Percentiles rank a stretch among this genome's conserved stretches.
These are phyloP conservation scores for Astyanax mexicanus DNA, from an alignment of 2,797 vertebrate species.

Conservation along the genomic window DNA sequence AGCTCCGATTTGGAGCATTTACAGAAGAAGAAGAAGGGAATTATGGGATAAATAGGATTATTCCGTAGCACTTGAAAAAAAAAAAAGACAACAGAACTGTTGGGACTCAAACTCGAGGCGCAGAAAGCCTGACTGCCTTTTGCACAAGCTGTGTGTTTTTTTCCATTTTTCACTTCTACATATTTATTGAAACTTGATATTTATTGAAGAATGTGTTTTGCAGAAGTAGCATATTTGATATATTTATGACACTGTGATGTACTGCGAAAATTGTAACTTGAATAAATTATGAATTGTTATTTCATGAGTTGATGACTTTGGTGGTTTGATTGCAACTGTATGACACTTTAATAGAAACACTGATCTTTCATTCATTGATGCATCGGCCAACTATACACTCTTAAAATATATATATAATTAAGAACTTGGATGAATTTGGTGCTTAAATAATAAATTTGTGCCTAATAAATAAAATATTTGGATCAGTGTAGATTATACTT, in stretches of 20 bases:
- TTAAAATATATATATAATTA: too few relatives aligned
- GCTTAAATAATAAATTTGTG: too few relatives aligned
- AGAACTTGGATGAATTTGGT: too few relatives aligned
- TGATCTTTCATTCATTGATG: too few relatives aligned
- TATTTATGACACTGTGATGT: slow-evolving; percentile 27
- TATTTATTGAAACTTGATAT: slow-evolving; percentile 28
- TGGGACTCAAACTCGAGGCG: background rate
- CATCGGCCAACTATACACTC: too few relatives aligned
- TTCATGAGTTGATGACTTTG: too few relatives aligned
- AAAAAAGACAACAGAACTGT: too few relatives aligned
- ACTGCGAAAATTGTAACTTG: background rate
- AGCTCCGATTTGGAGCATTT: background rate
- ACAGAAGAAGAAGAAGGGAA: background rate
- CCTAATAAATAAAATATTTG: too few relatives aligned
- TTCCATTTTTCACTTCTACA: slow-evolving; percentile 17
- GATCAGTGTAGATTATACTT: too few relatives aligned
- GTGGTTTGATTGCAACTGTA: background rate
- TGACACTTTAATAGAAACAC: background rate
- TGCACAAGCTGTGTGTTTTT: slow-evolving; percentile 37
- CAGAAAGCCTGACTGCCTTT: background rate
- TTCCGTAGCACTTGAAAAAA: slow-evolving; percentile 34
- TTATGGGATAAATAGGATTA: too few relatives aligned
- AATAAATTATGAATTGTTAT: slow-evolving; percentile 25
- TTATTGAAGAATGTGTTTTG: slow-evolving; percentile 35
- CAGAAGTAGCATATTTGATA: background rate